phyloP scores from a whole-genome alignment of 2,113 vertebrate genomes.

The Phrynosoma blainvillii region DNA sequence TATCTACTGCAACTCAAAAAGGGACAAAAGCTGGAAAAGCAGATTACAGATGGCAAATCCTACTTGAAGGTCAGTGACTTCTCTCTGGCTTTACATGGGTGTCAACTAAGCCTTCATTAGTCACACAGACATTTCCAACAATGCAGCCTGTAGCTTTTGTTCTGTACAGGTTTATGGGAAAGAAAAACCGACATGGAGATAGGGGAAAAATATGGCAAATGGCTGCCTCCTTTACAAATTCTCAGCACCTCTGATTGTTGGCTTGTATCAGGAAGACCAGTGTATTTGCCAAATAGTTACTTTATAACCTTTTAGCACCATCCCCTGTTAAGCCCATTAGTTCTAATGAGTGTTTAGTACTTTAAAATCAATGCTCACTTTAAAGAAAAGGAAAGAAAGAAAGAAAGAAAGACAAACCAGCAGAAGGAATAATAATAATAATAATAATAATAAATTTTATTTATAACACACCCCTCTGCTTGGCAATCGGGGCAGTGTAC shows the following conservation, averaged over 20 bases:
- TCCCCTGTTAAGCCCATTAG: background rate
- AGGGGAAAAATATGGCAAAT: background rate
- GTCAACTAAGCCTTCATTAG: constrained; percentile 18
- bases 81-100: constrained; percentile 33
- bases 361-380: background rate
- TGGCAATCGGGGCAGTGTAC: too few species aligned
- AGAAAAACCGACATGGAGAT: constrained; percentile 2
- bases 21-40: constrained; percentile 44
- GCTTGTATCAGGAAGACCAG: constrained; percentile 42
- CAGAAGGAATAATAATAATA: too few species aligned
- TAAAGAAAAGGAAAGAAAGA: background rate
- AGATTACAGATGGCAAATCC: constrained; percentile 40
- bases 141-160: constrained; percentile 9
- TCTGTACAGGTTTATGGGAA: background rate
- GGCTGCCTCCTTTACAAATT: constrained; percentile 15
- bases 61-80: constrained; percentile 17
- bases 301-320: background rate
- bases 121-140: constrained; percentile 11
- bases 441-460: too few species aligned
- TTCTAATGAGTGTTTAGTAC: background rate
- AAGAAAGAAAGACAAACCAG: too few species aligned
- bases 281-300: constrained; percentile 44
- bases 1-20: constrained; percentile 47
- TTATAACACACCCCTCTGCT: too few species aligned
- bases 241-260: constrained; percentile 35